Percentiles rank a stretch among this genome's conserved stretches.
These are phyloP conservation scores for Emydocephalus ijimae DNA, from an alignment of 2,113 vertebrate species.

Conservation along the genomic window DNA sequence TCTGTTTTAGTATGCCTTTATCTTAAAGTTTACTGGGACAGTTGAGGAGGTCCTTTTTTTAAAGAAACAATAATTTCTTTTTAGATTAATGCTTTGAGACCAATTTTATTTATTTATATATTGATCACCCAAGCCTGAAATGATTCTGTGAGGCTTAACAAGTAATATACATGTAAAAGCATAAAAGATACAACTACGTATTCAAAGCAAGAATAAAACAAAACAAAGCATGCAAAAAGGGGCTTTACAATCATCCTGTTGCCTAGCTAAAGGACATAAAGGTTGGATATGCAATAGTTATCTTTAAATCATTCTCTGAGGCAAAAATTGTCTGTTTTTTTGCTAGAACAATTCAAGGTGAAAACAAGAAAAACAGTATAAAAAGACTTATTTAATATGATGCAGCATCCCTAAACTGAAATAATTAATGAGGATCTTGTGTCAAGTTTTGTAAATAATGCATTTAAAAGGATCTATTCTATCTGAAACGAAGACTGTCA, in stretches of 20 bases:
- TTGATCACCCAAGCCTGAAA: neutral
- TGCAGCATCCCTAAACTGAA: too few relatives aligned
- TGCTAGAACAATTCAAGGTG: neutral
- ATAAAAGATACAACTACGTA: neutral
- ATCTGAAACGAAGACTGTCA: neutral
- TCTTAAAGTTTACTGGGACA: neutral
- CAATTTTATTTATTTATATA: neutral
- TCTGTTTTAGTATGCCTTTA: neutral
- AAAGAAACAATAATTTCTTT: neutral
- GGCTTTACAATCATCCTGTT: neutral
- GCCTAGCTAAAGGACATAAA: neutral
- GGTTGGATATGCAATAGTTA: neutral
- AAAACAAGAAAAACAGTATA: too few relatives aligned
- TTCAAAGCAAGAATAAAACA: neutral
- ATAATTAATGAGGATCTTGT: too few relatives aligned
- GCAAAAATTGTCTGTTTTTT: neutral
- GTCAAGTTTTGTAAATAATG: too few relatives aligned
- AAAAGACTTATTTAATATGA: too few relatives aligned
- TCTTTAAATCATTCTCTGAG: neutral
- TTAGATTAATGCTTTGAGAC: neutral
- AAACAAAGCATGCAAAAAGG: neutral
- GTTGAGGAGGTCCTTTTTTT: neutral
- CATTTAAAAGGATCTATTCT: neutral
- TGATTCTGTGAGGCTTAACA: neutral
- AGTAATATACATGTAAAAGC: neutral